Conservation (phyloP, 2,797 vertebrate genomes). For the Lithobates sylvaticus region DNA sequence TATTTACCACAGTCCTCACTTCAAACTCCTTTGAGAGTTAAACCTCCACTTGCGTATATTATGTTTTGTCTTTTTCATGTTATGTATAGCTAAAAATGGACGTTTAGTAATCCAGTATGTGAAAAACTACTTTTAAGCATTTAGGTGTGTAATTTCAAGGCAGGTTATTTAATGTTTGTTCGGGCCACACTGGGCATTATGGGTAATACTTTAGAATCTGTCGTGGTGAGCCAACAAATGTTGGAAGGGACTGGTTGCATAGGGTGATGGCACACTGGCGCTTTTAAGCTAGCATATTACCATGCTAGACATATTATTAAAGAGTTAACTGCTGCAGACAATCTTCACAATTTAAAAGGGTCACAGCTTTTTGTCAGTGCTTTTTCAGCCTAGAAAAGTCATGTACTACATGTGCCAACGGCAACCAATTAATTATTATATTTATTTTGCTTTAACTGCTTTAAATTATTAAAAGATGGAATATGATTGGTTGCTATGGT, state of each 20-base stretch:
- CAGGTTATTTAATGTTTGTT: conserved; percentile 17
- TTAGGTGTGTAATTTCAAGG: conserved; percentile 22
- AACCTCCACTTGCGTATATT: not conserved
- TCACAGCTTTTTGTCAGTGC: not conserved
- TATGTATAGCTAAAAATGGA: conserved; percentile 13
- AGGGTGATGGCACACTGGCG: not conserved
- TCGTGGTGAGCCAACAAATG: not conserved
- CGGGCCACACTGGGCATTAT: not conserved
- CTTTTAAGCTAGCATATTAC: not conserved
- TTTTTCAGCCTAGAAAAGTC: not conserved
- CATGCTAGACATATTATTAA: not conserved
- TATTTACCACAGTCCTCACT: not conserved
- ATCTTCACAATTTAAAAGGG: not conserved
- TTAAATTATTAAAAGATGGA: not conserved
- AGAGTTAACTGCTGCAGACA: not conserved
- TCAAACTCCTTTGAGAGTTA: not conserved
- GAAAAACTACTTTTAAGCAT: conserved; percentile 13
- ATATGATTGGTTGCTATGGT: not conserved
- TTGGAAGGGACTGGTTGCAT: not conserved
- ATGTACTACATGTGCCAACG: not conserved
- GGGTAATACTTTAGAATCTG: not conserved
- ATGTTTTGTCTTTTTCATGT: conserved; percentile 23
- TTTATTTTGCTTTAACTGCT: not conserved
- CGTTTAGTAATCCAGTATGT: conserved; percentile 1
- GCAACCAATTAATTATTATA: not conserved